Evolutionary conservation across 2,797 vertebrate species (phyloP), one percentile per base, ranked within the genome.

Genomic region (Protonibea diacanthus): DNA sequence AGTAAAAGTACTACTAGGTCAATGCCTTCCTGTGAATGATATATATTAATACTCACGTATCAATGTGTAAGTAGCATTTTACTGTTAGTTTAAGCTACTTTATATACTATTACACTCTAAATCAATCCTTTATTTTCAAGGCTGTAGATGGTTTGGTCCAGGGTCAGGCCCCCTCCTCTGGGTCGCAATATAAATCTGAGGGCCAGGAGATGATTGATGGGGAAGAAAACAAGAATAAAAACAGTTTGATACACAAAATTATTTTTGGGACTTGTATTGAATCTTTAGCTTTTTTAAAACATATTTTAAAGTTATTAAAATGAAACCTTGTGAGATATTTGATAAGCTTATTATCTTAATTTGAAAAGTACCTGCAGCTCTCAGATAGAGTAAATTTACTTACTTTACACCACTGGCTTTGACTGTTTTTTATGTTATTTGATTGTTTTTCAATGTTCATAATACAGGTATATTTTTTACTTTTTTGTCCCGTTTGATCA

Each of bases 401-500:
- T 38, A 65, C 5, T 9, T 51, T 40, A 3, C 44, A 52, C 11
- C 20, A 29, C 48, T 59, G 59, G 15, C 45, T 17, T 9, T 38
- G 9, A 38, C 33, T 25, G 29, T 10, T 45, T 20, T 55, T 5
- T 20, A 2, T 53, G 11, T 42, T 14, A 38, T 51, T 59, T 52
- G 11, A 29, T 40, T 38, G 18, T 62, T 17, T 57, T n/a, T 61
- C 0, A 38, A 17, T 20, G 25, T 45, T 52, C 38, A 12, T 17
- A 29, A 20, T 14, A 12, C 40, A 21, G 15, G 2, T 5, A 0
- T 75, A 17, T 74, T 9, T 42, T 82, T 44, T 85, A 71, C 25
- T 66, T 20, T 44, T 38, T 38, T 38, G 33, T 38, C 33, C 8
- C 9, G 33, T 38, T 13, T 80, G 62, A 42, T 71, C 86, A 96